Evolutionary conservation across 2,797 vertebrate genomes (phyloP).

Genomic region (Sebastes steindachneri): DNA sequence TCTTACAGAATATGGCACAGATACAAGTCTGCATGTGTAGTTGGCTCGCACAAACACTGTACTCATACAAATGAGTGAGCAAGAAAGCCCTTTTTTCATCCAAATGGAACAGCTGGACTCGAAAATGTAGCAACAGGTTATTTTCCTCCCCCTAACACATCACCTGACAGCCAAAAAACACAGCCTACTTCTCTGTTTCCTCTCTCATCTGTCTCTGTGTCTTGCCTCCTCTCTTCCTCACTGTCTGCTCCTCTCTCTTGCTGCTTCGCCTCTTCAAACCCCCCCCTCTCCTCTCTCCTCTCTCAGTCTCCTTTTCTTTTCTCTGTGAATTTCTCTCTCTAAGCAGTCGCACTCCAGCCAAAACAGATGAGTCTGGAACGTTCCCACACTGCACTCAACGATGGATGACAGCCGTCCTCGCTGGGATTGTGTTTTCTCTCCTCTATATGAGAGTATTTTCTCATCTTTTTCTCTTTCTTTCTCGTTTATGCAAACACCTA

Average conservation of each 20-base stretch:
- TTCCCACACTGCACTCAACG: slow-evolving; percentile 19
- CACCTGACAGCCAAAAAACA: slow-evolving; percentile 15
- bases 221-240: slow-evolving; percentile 15
- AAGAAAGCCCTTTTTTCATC: background rate
- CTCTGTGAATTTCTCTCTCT: slow-evolving; percentile 44
- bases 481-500: slow-evolving; percentile 4
- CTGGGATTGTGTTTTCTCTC: slow-evolving; percentile 7
- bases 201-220: slow-evolving; percentile 24
- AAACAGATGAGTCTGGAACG: slow-evolving; percentile 55
- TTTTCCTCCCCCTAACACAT: background rate
- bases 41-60: background rate
- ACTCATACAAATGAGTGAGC: background rate
- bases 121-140: slow-evolving; percentile 14
- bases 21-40: background rate
- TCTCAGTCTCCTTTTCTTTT: background rate
- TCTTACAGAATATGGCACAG: background rate
- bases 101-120: slow-evolving; percentile 21
- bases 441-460: background rate
- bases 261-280: background rate
- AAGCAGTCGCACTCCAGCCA: slow-evolving; percentile 36
- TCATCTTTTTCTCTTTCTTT: slow-evolving; percentile 3
- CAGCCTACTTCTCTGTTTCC: slow-evolving; percentile 11
- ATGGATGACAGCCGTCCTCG: slow-evolving; percentile 37
- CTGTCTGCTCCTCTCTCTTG: slow-evolving; percentile 3
- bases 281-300: background rate